Percentiles rank a stretch among this genome's conserved stretches.
Conservation (phyloP, 2,888 invertebrate species). For the Napeogenes inachia region DNA sequence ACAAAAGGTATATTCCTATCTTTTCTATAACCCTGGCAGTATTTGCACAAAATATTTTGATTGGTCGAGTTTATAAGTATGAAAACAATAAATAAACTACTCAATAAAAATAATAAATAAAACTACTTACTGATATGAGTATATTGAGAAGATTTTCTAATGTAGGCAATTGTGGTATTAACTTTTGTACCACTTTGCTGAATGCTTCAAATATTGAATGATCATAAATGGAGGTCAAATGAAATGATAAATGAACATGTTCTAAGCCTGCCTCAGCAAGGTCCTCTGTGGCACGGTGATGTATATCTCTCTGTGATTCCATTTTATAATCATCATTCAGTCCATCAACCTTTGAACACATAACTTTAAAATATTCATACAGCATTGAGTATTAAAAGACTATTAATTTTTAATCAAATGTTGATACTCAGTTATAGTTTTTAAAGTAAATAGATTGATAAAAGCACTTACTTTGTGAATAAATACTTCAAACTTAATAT, state of each 20-base stretch:
- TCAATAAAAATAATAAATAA: constrained; percentile 6
- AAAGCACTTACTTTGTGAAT: constrained; percentile 88
- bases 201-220: constrained; percentile 99
- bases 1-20: too few species aligned
- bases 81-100: background rate
- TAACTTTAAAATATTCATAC: constrained; percentile 16
- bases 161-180: constrained; percentile 97
- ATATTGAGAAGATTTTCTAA: constrained; percentile 98
- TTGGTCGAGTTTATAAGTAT: background rate
- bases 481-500: constrained; percentile 98
- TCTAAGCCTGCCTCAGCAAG: constrained; percentile 91
- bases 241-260: constrained; percentile 94
- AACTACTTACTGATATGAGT: constrained; percentile 93
- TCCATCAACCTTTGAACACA: constrained; percentile 87
- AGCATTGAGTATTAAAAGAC: constrained; percentile 10
- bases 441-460: constrained; percentile 9
- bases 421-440: too few species aligned
- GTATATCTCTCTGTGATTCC: constrained; percentile 99
- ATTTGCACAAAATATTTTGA: too few species aligned
- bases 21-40: too few species aligned
- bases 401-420: constrained; percentile 15
- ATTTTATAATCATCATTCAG: constrained; percentile 99
- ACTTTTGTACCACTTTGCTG: constrained; percentile 99
- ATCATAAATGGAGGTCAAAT: constrained; percentile 99
- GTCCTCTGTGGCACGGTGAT: constrained; percentile 97